A percentile compares a stretch with the other conserved stretches of the same genome.
These are phyloP conservation scores for Drosophila aldrichi DNA, from an alignment of 2,888 invertebrate species.

Conservation along the genomic window DNA sequence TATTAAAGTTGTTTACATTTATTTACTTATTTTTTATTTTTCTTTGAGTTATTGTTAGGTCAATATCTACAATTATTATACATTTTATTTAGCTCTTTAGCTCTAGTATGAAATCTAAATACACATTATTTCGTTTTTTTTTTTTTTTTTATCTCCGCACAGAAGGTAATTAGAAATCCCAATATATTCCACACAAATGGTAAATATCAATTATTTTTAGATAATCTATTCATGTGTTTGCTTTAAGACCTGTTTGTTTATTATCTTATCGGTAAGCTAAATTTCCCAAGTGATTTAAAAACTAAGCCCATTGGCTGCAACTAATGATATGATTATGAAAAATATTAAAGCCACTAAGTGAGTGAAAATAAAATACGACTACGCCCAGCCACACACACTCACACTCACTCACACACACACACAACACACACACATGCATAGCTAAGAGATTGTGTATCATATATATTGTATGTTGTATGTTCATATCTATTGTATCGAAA, in stretches of 20 bases:
- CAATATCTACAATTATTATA: too few species aligned
- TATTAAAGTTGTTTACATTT: too few species aligned
- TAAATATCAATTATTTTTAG: conserved; percentile 1
- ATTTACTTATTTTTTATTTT: too few species aligned
- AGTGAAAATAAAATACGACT: conserved; percentile 65
- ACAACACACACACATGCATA: conserved; percentile 1
- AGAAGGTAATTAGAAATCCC: not conserved
- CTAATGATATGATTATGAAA: conserved; percentile 79
- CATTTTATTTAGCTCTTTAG: too few species aligned
- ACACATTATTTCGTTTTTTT: too few species aligned
- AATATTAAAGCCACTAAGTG: conserved; percentile 58
- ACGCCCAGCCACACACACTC: conserved; percentile 21
- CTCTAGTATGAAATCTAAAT: too few species aligned
- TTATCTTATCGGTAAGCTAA: conserved; percentile 54
- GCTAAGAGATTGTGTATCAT: conserved; percentile 29
- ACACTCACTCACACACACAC: not conserved
- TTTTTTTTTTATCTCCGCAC: too few species aligned
- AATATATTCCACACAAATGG: not conserved
- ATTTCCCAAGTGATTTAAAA: conserved; percentile 41
- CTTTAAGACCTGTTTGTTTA: conserved; percentile 26
- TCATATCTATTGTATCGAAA: conserved; percentile 74
- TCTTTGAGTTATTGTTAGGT: too few species aligned
- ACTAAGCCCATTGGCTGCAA: conserved; percentile 62
- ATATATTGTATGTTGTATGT: conserved; percentile 61
- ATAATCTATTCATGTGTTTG: conserved; percentile 9